Base-by-base conservation (phyloP, 1,140 invertebrate genomes). In the Drosophila azteca region DNA sequence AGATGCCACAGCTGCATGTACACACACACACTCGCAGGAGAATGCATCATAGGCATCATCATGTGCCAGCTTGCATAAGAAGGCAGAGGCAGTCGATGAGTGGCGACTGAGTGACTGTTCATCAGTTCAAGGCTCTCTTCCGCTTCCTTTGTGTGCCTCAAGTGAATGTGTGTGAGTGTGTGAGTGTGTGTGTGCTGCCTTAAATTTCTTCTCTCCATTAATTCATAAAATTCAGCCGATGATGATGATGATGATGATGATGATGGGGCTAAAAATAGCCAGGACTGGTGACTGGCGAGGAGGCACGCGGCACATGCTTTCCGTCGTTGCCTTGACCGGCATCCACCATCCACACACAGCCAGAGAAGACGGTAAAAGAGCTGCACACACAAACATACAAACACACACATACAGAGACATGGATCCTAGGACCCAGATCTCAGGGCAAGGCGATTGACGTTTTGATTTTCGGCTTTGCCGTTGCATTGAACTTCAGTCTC, bases 401-500 rank as follows among this genome's bases (percentile, higher is more conserved):
- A 49, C 17, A 31, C 22, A 41, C 4, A 59, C 17, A 43, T 35
- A 43, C 45, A 58, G 11, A 44, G 17, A 29, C 13, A 8, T 63
- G 17, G 6, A 22, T 22, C 24, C 13, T 22, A 11, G 11, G 29
- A 55, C 49, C 13, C 49, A 53, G 22, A 48, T 41, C 60, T n/a
- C 54, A 50, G 17, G 29, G 45, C 62, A 45, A 48, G 60, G 24
- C 24, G 24, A 66, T 71, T 29, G 13, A 55, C 68, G 58, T 63
- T 73, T 73, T 55, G 79, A 78, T 74, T 85, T 81, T 54, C n/a
- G 65, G 61, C 69, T 67, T 69, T 54, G 61, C 54, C 55, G 55
- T 77, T 55, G 44, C 75, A 81, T 85, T 85, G 81, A 85, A 85
- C 81, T 87, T 85, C 81, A 85, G 26, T 39, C 35, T 1, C 35